Evolutionary conservation across 2,888 invertebrate species (phyloP), one percentile per base, ranked within the genome.

Genomic region (Orchestes rusci): DNA sequence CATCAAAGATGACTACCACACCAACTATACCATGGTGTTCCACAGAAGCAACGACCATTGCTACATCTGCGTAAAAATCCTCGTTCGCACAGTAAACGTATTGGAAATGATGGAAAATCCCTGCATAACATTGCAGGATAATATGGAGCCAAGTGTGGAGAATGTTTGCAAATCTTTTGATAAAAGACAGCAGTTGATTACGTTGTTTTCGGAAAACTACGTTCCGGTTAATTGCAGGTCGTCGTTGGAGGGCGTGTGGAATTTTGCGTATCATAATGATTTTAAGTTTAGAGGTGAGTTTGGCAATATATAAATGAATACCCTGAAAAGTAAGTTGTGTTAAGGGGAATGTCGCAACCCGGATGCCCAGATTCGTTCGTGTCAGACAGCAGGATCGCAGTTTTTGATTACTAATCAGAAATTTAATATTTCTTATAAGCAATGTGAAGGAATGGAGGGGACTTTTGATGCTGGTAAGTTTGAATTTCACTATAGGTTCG

Each of bases 381-480:
- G 96, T 64, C 96, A 96, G 70, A 89, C 89, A 15, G 91, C 95
- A 2, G 96, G 96, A 45, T 92, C 93, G 8, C 90, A 93, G 65
- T 96, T 93, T 68, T 75, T 94, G 51, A 94, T 95, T 54, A 91
- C 93, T 38, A 96, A 96, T 71, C 93, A 95, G 66, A 94, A 95
- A 67, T 95, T 96, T 62, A 89, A 90, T 59, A 92, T 96, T 53
- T 91, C 91, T 1, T 96, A 94, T 65, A 84, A 87, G 54, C 82
- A 83, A 58, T 96, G 96, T 63, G 74, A 79, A 42, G 90, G 89
- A 50, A 91, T 92, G 89, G 81, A 84, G 12, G 88, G 84, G 39
- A 90, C 91, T 8, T 89, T 91, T 67, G 87, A 86, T 68, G 92
- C 90, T 66, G 71, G 80, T 79, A 66, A 41, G 18, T 12, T 12